phyloP scores from a whole-genome alignment of 2,113 vertebrate species.

The Corvus moneduloides region DNA sequence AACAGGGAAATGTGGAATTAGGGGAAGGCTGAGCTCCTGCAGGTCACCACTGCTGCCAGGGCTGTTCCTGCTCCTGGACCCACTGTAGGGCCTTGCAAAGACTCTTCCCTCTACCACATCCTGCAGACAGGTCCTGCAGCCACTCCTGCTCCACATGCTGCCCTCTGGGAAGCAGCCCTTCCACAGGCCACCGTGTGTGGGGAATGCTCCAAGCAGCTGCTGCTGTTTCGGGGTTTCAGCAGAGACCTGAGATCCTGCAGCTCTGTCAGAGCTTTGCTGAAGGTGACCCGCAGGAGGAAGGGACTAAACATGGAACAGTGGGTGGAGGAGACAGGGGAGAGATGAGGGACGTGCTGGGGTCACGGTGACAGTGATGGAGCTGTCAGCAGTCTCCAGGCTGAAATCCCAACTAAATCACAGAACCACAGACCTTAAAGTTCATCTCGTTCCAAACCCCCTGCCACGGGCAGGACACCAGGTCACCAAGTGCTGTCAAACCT shows the following conservation, averaged over 20 bases:
- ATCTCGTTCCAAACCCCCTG: neutral
- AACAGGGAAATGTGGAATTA: neutral
- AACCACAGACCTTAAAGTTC: neutral
- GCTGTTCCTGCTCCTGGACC: neutral
- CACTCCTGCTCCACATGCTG: neutral
- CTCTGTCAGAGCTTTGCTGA: neutral
- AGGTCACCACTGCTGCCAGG: neutral
- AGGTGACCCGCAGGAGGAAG: neutral
- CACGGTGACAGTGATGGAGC: accelerated
- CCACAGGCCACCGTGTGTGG: neutral
- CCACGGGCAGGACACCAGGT: neutral
- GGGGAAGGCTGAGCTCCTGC: neutral
- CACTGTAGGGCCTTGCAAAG: neutral
- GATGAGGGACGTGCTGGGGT: neutral
- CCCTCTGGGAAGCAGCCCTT: neutral
- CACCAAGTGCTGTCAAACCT: neutral
- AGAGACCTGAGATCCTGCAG: neutral
- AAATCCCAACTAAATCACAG: neutral
- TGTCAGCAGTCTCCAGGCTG: neutral
- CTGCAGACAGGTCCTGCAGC: neutral
- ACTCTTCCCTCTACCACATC: neutral
- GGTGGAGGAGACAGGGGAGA: neutral
- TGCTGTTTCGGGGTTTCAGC: neutral
- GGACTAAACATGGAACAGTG: neutral
- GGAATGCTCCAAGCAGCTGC: neutral